These are phyloP conservation scores for Ypsolopha scabrella DNA, from an alignment of 2,888 invertebrate genomes.

Conservation along the genomic window DNA sequence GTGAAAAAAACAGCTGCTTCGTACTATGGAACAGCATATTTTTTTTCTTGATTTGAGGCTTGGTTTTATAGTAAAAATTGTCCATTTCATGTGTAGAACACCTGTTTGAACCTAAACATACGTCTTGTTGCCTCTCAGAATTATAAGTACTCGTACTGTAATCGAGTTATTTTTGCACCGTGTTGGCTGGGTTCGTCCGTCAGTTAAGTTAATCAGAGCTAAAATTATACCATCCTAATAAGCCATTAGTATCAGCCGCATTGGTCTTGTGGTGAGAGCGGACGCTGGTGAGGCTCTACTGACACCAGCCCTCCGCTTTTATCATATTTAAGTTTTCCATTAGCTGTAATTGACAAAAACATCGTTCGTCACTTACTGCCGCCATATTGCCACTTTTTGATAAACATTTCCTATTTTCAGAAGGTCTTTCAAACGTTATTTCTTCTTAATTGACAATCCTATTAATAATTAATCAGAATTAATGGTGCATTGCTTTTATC, in stretches of 20 bases:
- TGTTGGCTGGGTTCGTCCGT: too few species aligned
- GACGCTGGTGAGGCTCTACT: conserved; percentile 25
- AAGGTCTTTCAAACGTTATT: conserved; percentile 43
- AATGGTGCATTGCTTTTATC: conserved; percentile 60
- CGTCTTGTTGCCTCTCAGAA: too few species aligned
- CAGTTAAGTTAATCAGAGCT: not conserved
- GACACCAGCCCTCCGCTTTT: conserved; percentile 54
- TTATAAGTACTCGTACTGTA: too few species aligned
- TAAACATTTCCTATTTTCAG: conserved; percentile 61
- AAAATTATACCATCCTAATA: not conserved
- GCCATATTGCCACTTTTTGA: conserved; percentile 59
- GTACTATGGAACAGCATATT: too few species aligned
- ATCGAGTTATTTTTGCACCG: too few species aligned
- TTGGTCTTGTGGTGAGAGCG: conserved; percentile 13
- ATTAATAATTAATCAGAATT: conserved; percentile 65
- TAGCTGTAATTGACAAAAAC: conserved; percentile 68
- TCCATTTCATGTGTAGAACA: too few species aligned
- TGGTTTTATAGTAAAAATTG: too few species aligned
- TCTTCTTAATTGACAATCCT: conserved; percentile 60
- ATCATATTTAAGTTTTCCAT: conserved; percentile 71
- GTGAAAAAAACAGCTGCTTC: too few species aligned
- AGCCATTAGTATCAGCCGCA: not conserved
- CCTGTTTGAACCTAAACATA: too few species aligned
- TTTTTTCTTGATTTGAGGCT: too few species aligned
- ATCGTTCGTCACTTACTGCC: conserved; percentile 65